Base-by-base conservation (phyloP, 2,797 vertebrate genomes). In the Scarus forsteni region DNA sequence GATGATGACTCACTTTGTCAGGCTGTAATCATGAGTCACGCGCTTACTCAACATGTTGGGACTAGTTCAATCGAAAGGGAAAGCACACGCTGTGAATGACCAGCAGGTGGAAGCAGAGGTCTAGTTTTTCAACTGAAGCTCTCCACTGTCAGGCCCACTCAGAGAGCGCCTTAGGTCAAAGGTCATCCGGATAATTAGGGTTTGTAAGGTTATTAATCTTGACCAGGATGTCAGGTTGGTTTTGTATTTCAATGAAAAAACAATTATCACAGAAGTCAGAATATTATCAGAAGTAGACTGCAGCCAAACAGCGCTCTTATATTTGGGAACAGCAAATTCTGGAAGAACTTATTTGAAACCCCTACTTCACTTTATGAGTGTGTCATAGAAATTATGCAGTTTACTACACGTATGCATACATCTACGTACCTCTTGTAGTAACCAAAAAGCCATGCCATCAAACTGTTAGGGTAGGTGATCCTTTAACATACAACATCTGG, bases 61-160 rank as follows among this genome's bases (percentile, higher is more conserved):
- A 70, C 84, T 7, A 18, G 81, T 45, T 16, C 19, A 39, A 3
- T 3, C 11, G 15, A n/a, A 16, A 61, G 39, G 27, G 35, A 76
- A 74, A 73, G 52, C 75, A 77, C 64, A 3, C 6, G 14, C 10
- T 15, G 11, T 34, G 1, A 7, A 0, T 10, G 13, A 52, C 86
- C 93, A 71, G 79, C 82, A 94, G 93, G 27, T 70, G 92, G 88
- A 81, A 83, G 5, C 40, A 54, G 61, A 8, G 1, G 27, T 6
- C 52, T 36, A 79, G 2, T 36, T 36, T 74, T 56, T 8, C 45
- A 43, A 42, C 10, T 2, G 39, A 16, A 34, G 13, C 0, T 42
- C 39, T 19, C 15, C 6, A 14, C 52, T 19, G 18, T 27, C 18
- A 27, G 55, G 46, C 39, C 2, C 7, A 6, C 4, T 7, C 14